Base-by-base conservation (phyloP, 2,888 invertebrate genomes). In the Eurytoma californica region DNA sequence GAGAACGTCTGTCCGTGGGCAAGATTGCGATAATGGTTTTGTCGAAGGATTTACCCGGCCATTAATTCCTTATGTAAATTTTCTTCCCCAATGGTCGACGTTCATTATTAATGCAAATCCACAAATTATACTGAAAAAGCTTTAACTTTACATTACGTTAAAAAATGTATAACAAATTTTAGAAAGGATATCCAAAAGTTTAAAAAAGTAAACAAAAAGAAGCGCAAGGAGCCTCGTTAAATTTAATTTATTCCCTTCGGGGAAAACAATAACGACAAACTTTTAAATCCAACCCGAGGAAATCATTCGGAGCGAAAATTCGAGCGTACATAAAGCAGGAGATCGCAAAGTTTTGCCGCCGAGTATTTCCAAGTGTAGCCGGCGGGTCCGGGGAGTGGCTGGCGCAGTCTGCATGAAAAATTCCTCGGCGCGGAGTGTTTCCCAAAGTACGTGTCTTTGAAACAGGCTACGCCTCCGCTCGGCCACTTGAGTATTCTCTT, bases 51-150 rank as follows among this genome's bases (percentile, higher is more conserved):
- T 80, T 80, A 80, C 72, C 68, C 57, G 67, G 28, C 51, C 63
- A 66, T 76, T 80, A 80, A 80, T 80, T 72, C 20, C 53, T 51
- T 60, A 75, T 75, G 66, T 75, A 74, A 39, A 79, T 74, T 74
- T 70, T 70, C 58, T 39, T 63, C n/a, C n/a, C 3, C 4, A 24
- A 49, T 39, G 39, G 16, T 13, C 53, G 20, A 51, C 69, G 28
- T 57, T 68, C 61, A 7, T 57, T 78, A 55, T 24, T 24, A 2
- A 0, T n/a, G 2, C 14, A n/a, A 16, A n/a, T 5, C n/a, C 3
- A n/a, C 13, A 14, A 16, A 53, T 53, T n/a, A 14, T n/a, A 13
- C 16, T 3, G 49, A n/a, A 12, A 16, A 53, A 53, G 3, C 14
- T n/a, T 16, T 14, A 53, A n/a, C 14, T n/a, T 3, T n/a, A 16